Evolutionary conservation across 2,797 vertebrate species (phyloP).

Genomic region (Gallirallus australis): DNA sequence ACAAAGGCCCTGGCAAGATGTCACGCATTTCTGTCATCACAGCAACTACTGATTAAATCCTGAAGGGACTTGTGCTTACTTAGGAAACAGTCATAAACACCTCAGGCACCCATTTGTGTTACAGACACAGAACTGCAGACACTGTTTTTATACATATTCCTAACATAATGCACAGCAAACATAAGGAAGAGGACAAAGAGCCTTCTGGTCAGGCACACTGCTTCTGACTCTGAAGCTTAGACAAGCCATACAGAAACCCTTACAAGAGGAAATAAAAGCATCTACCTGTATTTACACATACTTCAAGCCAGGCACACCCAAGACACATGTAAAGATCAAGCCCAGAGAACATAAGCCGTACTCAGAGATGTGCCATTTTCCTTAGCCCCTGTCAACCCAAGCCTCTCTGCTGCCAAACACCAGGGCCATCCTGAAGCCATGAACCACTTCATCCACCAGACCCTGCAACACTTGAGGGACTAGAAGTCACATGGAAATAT

Average conservation of each 20-base stretch:
- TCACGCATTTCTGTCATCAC: accelerated
- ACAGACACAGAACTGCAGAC: accelerated
- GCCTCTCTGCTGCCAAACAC: not conserved
- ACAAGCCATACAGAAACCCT: not conserved
- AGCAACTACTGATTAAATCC: not conserved
- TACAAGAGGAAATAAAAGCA: not conserved
- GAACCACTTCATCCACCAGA: not conserved
- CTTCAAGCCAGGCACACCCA: not conserved
- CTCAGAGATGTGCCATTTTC: accelerated
- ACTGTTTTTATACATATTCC: not conserved
- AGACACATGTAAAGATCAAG: accelerated
- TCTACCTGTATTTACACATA: not conserved
- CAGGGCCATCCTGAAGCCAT: not conserved
- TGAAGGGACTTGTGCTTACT: not conserved
- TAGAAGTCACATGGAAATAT: not conserved
- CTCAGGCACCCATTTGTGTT: not conserved
- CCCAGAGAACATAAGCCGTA: accelerated
- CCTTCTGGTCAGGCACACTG: not conserved
- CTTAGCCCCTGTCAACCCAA: not conserved
- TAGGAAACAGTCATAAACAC: not conserved
- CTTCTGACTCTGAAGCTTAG: not conserved
- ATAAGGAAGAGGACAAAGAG: not conserved
- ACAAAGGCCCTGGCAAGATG: accelerated
- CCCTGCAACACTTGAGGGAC: accelerated
- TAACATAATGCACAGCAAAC: accelerated